Base-by-base conservation (phyloP, 92 coral and sea anemone species). In the Epizoanthus ramosus region DNA sequence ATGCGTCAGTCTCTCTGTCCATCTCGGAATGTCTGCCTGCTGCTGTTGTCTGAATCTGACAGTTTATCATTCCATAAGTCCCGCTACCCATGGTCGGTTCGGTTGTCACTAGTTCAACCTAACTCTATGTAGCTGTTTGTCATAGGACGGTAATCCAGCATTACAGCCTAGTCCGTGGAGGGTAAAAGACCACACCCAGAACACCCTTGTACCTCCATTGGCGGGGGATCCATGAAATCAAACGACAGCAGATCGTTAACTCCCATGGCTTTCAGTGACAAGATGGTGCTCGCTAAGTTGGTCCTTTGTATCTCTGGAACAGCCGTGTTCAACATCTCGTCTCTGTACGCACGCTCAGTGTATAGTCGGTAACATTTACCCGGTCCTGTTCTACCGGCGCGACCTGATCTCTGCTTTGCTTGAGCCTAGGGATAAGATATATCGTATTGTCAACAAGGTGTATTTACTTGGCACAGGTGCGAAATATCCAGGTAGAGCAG, bases 201-300 rank as follows among this genome's bases (percentile, higher is more conserved):
- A 23, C 33, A 8, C 47, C 5, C 33, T 50, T 88, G 9, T 92
- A 89, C 99, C 98, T 96, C 99, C 92, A 93, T 92, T 5, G 99
- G 99, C 5, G 99, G 99, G 18, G 99, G 98, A 58, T 96, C 99
- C 99, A 96, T 96, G 81, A 96, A 96, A 41, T 96, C 98, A 67
- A 96, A 96, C n/a, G 99, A 90, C 50, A 96, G 79, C 63, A 96
- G 88, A 63, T 96, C 99, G 79, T 96, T 96, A 59, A 96, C 86
- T 13, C 99, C 99, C 99, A 96, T 96, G 68, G 99, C 99, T 63
- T 96, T 96, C 69, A 96, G 95, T 57, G 95, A 92, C 80, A 96
- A 80, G 57, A 96, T 96, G 50, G 99, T 96, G 60, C 99, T 96
- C 6, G 99, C 94, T 54, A 96, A 65, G 87, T 96, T 96, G 17